Evolutionary conservation across 2,113 vertebrate species (phyloP).

Genomic region (Pao palembangensis): DNA sequence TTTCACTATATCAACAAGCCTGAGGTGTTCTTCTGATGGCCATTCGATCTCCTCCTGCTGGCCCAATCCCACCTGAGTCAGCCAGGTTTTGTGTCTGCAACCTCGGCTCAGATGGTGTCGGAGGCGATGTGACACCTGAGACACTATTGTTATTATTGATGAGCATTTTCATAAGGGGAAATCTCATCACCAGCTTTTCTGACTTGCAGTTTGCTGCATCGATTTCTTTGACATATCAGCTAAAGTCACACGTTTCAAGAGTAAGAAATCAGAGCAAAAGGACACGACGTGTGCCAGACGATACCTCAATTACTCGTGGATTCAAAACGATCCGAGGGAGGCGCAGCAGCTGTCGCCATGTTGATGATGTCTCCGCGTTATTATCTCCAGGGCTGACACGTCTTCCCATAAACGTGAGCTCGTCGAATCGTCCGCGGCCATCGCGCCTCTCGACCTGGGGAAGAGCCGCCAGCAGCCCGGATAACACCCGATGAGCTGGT

Average conservation of each 20-base stretch:
- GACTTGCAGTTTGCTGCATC: background rate
- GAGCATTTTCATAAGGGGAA: no score
- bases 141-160: no score
- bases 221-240: background rate
- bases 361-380: slow-evolving; percentile 54
- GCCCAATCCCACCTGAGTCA: background rate
- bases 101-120: slow-evolving; percentile 16
- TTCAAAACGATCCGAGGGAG: slow-evolving; percentile 32
- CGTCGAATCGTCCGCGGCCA: background rate
- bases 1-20: no score
- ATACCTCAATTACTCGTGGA: slow-evolving; percentile 51
- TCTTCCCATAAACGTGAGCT: background rate
- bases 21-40: no score
- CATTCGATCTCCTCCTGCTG: no score
- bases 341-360: slow-evolving; percentile 71
- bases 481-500: background rate
- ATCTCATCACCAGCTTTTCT: slow-evolving; percentile 12
- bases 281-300: slow-evolving; percentile 12
- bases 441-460: background rate
- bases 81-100: background rate
- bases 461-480: background rate
- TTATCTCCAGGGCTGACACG: slow-evolving; percentile 24
- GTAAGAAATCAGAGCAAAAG: background rate
- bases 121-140: slow-evolving; percentile 10
- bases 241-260: no score